These are phyloP conservation scores for Lithobates pipiens DNA, from an alignment of 2,797 vertebrate genomes.

Conservation along the genomic window DNA sequence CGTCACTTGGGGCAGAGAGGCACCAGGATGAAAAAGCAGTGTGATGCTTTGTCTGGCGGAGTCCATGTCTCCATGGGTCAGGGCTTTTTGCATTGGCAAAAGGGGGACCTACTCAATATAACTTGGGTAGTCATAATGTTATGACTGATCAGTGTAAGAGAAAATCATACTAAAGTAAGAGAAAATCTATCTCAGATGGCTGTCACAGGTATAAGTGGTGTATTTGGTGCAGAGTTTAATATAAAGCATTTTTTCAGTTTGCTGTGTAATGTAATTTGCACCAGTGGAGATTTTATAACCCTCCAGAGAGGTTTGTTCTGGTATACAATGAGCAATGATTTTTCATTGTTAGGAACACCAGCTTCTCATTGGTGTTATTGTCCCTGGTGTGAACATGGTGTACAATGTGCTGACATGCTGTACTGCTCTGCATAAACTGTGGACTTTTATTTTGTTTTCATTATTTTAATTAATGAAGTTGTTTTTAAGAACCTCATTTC, in stretches of 20 bases:
- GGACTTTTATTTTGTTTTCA: neutral
- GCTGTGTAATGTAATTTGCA: neutral
- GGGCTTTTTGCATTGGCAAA: no score
- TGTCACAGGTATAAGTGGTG: neutral
- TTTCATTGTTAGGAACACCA: neutral
- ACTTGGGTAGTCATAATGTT: no score
- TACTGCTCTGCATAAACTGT: slow-evolving; percentile 18
- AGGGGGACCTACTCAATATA: no score
- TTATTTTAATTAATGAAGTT: neutral
- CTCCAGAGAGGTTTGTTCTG: neutral
- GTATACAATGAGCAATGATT: neutral
- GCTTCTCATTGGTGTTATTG: neutral
- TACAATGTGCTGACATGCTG: slow-evolving; percentile 10
- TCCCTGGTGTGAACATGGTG: neutral
- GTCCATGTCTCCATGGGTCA: no score
- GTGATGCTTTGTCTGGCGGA: no score
- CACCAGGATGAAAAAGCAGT: no score
- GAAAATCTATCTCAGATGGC: no score
- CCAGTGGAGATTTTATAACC: neutral
- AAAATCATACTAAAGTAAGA: no score
- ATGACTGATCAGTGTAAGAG: no score
- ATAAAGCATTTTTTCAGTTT: neutral
- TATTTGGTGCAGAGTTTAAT: neutral
- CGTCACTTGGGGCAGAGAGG: no score
- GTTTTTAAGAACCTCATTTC: neutral